phyloP scores from a whole-genome alignment of 2,797 vertebrate genomes.

The Heliangelus exortis region DNA sequence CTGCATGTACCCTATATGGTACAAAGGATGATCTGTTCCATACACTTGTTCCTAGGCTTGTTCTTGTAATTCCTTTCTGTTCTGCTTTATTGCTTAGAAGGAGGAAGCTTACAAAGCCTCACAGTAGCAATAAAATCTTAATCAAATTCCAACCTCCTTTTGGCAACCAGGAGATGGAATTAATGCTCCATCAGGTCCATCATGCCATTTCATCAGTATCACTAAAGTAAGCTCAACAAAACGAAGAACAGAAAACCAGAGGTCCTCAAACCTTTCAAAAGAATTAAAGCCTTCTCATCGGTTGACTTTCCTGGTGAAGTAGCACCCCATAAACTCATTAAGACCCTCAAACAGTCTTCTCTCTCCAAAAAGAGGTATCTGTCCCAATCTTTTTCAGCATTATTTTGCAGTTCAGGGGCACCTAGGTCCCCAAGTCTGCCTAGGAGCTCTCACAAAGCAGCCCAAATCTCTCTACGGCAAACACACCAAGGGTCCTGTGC shows the following conservation, averaged over 20 bases:
- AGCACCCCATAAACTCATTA: not conserved
- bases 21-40: too few species aligned
- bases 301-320: not conserved
- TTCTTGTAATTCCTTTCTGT: not conserved
- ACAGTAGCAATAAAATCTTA: not conserved
- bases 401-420: not conserved
- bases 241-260: not conserved
- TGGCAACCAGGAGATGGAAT: not conserved
- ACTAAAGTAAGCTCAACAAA: not conserved
- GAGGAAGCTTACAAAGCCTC: not conserved
- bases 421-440: not conserved
- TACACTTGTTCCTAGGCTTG: not conserved
- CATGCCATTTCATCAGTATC: not conserved
- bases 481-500: accelerated
- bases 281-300: not conserved
- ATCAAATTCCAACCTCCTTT: not conserved
- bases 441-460: not conserved
- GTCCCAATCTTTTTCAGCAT: not conserved
- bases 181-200: not conserved
- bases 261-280: not conserved
- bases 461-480: not conserved
- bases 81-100: not conserved
- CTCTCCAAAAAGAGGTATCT: not conserved
- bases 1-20: too few species aligned
- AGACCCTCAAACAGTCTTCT: not conserved